These are phyloP conservation scores for Mantis religiosa DNA, from an alignment of 2,888 invertebrate species.

Conservation along the genomic window DNA sequence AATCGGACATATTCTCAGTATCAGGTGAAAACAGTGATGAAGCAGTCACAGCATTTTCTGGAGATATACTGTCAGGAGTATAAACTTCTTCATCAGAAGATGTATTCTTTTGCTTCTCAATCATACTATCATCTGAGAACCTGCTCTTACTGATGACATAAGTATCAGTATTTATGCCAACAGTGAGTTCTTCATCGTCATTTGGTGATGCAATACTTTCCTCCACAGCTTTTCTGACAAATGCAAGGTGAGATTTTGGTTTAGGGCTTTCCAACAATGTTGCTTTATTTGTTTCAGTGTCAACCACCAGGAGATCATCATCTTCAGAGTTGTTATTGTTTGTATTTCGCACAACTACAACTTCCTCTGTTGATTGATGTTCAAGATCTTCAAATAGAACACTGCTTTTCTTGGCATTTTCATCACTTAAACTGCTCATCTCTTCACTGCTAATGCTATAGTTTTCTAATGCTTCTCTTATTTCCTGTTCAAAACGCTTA, in stretches of 20 bases:
- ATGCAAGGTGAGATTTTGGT: slow-evolving; percentile 37
- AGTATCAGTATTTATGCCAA: neutral
- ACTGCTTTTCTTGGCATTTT: slow-evolving; percentile 30
- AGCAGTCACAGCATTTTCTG: slow-evolving; percentile 1
- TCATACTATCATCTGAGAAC: neutral
- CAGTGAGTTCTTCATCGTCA: neutral
- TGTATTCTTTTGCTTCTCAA: neutral
- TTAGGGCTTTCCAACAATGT: slow-evolving; percentile 42
- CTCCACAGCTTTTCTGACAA: slow-evolving; percentile 26
- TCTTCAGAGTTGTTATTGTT: slow-evolving; percentile 30
- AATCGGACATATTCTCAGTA: slow-evolving; percentile 19
- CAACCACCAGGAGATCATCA: slow-evolving; percentile 48
- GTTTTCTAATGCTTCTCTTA: slow-evolving; percentile 33
- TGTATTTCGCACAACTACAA: slow-evolving; percentile 7
- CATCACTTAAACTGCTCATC: slow-evolving; percentile 23
- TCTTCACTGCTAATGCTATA: slow-evolving; percentile 31
- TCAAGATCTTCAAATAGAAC: slow-evolving; percentile 42
- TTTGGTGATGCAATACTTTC: neutral
- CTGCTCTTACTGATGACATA: neutral
- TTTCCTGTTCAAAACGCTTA: slow-evolving; percentile 32
- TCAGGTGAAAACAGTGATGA: slow-evolving; percentile 7
- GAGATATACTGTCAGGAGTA: slow-evolving; percentile 33
- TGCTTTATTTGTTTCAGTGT: slow-evolving; percentile 49
- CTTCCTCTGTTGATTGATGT: slow-evolving; percentile 1
- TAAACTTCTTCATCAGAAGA: slow-evolving; percentile 15